Evolutionary conservation across 2,113 vertebrate genomes (phyloP).

Genomic region (Ophiodon elongatus): DNA sequence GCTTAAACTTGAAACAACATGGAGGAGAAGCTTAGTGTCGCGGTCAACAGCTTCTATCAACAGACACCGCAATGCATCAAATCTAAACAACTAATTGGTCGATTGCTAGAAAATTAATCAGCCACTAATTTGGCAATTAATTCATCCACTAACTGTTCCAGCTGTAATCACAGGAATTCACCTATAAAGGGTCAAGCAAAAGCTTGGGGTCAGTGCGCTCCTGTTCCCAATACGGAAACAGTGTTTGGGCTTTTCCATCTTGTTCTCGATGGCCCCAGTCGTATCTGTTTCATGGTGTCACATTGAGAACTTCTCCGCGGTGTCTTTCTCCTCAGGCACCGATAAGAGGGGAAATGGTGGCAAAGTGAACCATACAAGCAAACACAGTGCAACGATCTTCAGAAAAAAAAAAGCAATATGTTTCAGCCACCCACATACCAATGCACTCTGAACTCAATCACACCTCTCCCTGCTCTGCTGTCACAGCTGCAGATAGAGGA

Average conservation of each 20-base stretch:
- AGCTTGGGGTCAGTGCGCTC: background rate
- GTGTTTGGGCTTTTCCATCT: slow-evolving; percentile 2
- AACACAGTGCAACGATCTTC: background rate
- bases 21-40: background rate
- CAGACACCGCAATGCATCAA: background rate
- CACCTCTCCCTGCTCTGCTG: slow-evolving; percentile 41
- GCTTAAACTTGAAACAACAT: background rate
- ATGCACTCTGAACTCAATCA: slow-evolving; percentile 75
- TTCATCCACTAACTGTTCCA: background rate
- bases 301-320: background rate
- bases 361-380: slow-evolving; percentile 30
- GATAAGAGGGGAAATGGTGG: slow-evolving; percentile 15
- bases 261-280: background rate
- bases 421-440: slow-evolving; percentile 47
- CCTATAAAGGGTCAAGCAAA: background rate
- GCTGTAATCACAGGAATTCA: background rate
- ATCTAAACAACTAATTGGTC: background rate
- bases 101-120: background rate
- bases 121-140: background rate
- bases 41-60: background rate
- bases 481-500: slow-evolving; percentile 41
- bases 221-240: background rate
- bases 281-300: slow-evolving; percentile 12
- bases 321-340: slow-evolving; percentile 8
- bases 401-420: slow-evolving; percentile 42